These are phyloP conservation scores for Caretta caretta DNA, from an alignment of 2,113 vertebrate genomes.

Conservation along the genomic window DNA sequence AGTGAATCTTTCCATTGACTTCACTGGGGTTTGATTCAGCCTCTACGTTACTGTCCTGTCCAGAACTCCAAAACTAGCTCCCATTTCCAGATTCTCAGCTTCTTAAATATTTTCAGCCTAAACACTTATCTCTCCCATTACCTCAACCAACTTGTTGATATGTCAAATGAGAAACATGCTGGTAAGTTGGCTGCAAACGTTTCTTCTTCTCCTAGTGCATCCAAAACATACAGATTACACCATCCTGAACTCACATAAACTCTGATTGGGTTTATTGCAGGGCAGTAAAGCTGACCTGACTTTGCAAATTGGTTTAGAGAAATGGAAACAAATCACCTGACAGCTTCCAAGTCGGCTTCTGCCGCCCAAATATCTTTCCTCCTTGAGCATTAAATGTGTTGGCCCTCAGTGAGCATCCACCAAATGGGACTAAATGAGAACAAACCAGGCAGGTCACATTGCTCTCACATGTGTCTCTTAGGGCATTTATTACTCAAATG, in stretches of 20 bases:
- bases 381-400: slow-evolving; percentile 25
- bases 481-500: not conserved
- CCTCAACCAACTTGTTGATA: slow-evolving; percentile 48
- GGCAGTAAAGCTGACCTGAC: slow-evolving; percentile 42
- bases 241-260: slow-evolving; percentile 44
- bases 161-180: slow-evolving; percentile 30
- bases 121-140: slow-evolving; percentile 64
- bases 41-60: not conserved
- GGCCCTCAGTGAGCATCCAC: slow-evolving; percentile 27
- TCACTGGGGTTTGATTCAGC: fast-evolving
- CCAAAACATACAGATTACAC: slow-evolving; percentile 53
- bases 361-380: slow-evolving; percentile 49
- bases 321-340: slow-evolving; percentile 63
- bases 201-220: slow-evolving; percentile 26
- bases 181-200: slow-evolving; percentile 44
- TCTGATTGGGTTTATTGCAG: slow-evolving; percentile 49
- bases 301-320: slow-evolving; percentile 44
- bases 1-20: not conserved
- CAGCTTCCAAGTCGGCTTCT: slow-evolving; percentile 60
- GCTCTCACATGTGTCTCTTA: not conserved
- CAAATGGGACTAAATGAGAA: not conserved
- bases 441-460: not conserved
- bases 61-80: slow-evolving; percentile 31
- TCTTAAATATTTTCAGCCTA: slow-evolving; percentile 30
- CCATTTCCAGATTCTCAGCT: slow-evolving; percentile 41